Percentiles rank a stretch among this genome's conserved stretches.
Evolutionary conservation across 2,797 vertebrate genomes (phyloP).

Genomic region (Microtus agrestis): DNA sequence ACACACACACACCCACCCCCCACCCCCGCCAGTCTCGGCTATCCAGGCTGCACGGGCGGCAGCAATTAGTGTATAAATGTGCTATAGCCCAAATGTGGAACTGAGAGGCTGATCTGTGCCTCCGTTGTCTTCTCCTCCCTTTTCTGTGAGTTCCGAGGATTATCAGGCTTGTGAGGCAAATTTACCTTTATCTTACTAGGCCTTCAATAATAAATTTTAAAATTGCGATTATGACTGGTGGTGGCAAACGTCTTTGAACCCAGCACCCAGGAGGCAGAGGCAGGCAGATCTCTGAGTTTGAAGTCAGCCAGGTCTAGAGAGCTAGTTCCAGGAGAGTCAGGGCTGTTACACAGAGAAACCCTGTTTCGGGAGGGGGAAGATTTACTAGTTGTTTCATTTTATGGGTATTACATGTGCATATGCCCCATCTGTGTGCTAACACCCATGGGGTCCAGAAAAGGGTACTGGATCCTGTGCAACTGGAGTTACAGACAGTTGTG

Average conservation of each 20-base stretch:
- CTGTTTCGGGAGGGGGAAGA: accelerated
- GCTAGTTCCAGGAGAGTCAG: not conserved
- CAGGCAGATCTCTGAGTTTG: not conserved
- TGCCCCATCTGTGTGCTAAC: not conserved
- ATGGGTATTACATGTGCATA: not conserved
- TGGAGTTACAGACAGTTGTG: not conserved
- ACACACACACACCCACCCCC: no score
- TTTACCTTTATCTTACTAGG: not conserved
- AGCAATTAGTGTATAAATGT: not conserved
- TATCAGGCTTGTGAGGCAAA: not conserved
- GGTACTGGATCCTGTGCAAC: not conserved
- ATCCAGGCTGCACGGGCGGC: no score
- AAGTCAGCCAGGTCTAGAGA: not conserved
- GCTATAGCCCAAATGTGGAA: not conserved
- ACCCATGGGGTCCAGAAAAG: not conserved
- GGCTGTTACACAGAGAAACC: not conserved
- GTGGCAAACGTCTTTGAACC: not conserved
- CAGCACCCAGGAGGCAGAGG: not conserved
- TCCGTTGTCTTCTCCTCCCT: not conserved
- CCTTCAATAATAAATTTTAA: not conserved
- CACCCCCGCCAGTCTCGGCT: no score
- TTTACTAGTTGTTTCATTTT: not conserved
- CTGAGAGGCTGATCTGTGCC: not conserved
- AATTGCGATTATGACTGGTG: not conserved
- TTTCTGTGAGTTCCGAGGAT: no score